Evolutionary conservation across 2,113 vertebrate genomes (phyloP).

Genomic region (Pedetes capensis): DNA sequence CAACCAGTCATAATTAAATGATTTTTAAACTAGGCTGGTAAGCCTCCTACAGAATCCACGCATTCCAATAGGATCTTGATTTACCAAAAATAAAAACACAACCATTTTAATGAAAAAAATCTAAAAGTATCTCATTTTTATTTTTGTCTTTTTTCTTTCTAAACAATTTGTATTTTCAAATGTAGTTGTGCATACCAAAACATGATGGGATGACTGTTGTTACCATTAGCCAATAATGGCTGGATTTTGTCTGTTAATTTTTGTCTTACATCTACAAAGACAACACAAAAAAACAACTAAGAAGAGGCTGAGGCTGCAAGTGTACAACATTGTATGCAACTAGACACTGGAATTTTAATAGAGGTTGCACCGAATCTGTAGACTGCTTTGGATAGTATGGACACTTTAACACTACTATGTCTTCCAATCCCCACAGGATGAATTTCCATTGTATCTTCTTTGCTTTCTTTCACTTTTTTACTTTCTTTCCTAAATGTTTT

Average conservation of each 20-base stretch:
- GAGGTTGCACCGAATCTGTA: background rate
- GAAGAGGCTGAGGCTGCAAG: background rate
- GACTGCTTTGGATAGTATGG: background rate
- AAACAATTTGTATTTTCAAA: slow-evolving; percentile 29
- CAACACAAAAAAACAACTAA: background rate
- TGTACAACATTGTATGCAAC: background rate
- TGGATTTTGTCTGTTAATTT: background rate
- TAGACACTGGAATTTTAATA: background rate
- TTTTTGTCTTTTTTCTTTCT: background rate
- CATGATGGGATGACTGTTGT: background rate
- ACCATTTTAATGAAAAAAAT: background rate
- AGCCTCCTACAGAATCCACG: background rate
- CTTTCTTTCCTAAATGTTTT: background rate
- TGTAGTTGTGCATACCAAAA: background rate
- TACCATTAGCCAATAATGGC: background rate
- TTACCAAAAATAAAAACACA: slow-evolving; percentile 18
- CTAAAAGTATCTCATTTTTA: background rate
- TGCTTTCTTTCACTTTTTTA: background rate
- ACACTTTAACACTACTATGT: background rate
- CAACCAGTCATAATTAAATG: slow-evolving; percentile 46
- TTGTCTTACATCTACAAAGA: background rate
- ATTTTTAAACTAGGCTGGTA: slow-evolving; percentile 19
- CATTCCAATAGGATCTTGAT: background rate
- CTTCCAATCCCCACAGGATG: background rate
- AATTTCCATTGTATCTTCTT: background rate